phyloP scores from a whole-genome alignment of 53 echinoderm and acorn worm species.

The Holothuria leucospilota region DNA sequence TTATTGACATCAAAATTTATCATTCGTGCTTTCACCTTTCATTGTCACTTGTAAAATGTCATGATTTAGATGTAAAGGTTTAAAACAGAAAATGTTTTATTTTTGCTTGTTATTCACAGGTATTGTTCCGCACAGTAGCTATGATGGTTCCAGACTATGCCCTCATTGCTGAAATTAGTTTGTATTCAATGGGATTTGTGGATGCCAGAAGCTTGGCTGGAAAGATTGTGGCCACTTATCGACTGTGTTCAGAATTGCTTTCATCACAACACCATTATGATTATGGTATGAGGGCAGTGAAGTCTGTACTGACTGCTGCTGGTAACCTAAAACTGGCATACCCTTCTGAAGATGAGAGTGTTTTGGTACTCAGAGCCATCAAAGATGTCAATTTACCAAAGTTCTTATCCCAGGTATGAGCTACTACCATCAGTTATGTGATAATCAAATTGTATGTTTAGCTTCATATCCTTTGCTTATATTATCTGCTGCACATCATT shows the following conservation, averaged over 20 bases:
- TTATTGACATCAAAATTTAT: no score
- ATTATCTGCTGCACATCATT: no score
- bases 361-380: constrained; percentile 93
- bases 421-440: neutral
- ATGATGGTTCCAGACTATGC: constrained; percentile 99
- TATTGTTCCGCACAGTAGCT: constrained; percentile 96
- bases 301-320: constrained; percentile 96
- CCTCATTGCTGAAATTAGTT: constrained; percentile 94
- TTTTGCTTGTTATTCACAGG: constrained; percentile 50
- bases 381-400: constrained; percentile 98
- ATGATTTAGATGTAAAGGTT: no score
- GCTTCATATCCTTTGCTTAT: no score
- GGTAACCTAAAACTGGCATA: constrained; percentile 96
- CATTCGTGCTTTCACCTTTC: neutral
- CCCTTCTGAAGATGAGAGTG: constrained; percentile 83
- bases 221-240: constrained; percentile 95
- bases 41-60: no score
- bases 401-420: constrained; percentile 91
- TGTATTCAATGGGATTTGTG: constrained; percentile 98
- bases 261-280: constrained; percentile 99
- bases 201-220: constrained; percentile 89
- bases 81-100: no score
- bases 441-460: neutral
- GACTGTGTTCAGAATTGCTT: constrained; percentile 87
- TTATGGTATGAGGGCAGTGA: constrained; percentile 99